Base-by-base conservation (phyloP, 2,888 invertebrate species). In the Hirudinaria manillensis region DNA sequence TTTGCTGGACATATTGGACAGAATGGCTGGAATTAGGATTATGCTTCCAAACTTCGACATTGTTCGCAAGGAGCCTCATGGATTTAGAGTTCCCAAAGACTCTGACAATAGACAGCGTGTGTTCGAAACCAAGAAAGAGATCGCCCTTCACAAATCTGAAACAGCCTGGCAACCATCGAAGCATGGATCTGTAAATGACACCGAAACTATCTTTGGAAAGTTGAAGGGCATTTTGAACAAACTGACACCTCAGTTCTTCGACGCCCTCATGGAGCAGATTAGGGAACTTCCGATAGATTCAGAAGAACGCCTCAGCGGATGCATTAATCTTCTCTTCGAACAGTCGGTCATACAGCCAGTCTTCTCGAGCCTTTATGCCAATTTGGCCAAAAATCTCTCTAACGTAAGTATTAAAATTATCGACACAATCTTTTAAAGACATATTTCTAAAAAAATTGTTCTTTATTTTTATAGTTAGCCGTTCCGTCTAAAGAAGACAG, bases 191-290 rank as follows among this genome's bases (percentile, higher is more conserved):
- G 16, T 1, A 7, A 45, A 45, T 45, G 45, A 45, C 45, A 45
- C 45, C 10, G 45, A 45, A 10, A 16, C 13, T 45, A 85, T 94
- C 74, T 90, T 92, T 82, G 92, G 91, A 81, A 90, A 90, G 81
- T 91, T 94, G 78, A 89, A 94, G 79, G 91, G 93, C 82, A 92
- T 96, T 79, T 87, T 97, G 77, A 96, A 96, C 85, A 94, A 96
- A 85, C 87, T 97, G 77, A 97, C 96, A 0, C 96, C 97, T 0
- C 93, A 96, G 84, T 95, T 95, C 83, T 94, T 94, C 84, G 89
- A 91, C 75, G 91, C 90, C 0, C 87, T 97, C 76, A 88, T 94
- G 29, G 89, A 89, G 45, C 92, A 91, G 87, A 91, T 95, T 38
- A 89, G 90, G 78, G 86, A 88, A 21, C 87, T 95, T 45, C 89